These are phyloP conservation scores for Etia nguti DNA, from an alignment of 2,113 vertebrate genomes.

Conservation along the genomic window DNA sequence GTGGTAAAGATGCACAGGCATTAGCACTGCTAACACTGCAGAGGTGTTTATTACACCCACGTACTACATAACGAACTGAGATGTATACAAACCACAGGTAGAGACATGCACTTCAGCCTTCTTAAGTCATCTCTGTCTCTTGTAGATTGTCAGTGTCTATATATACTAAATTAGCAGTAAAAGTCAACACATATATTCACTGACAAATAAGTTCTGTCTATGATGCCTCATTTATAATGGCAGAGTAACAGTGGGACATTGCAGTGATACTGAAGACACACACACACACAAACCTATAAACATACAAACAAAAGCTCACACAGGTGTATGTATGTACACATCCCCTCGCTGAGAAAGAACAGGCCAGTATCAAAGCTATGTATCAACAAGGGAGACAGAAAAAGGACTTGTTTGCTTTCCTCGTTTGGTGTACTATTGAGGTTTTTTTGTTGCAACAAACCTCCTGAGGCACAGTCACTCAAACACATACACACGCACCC, in stretches of 20 bases:
- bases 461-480: conserved; percentile 18
- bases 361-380: not conserved
- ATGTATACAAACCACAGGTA: not conserved
- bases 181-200: not conserved
- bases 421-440: not conserved
- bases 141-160: not conserved
- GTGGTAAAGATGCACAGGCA: not conserved
- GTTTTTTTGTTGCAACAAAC: not conserved
- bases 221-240: not conserved
- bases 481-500: conserved; percentile 1
- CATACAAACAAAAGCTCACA: not conserved
- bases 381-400: not conserved
- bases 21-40: not conserved
- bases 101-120: not conserved
- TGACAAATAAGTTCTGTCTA: not conserved
- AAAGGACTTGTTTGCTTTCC: conserved; percentile 29
- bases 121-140: not conserved
- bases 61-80: not conserved
- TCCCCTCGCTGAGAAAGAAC: conserved; percentile 14
- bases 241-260: not conserved
- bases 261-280: not conserved
- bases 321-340: not conserved
- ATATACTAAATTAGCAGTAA: conserved; percentile 1
- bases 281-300: not conserved
- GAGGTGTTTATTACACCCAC: conserved; percentile 12